phyloP scores from a whole-genome alignment of 1,140 invertebrate species.

The Halesus radiatus region DNA sequence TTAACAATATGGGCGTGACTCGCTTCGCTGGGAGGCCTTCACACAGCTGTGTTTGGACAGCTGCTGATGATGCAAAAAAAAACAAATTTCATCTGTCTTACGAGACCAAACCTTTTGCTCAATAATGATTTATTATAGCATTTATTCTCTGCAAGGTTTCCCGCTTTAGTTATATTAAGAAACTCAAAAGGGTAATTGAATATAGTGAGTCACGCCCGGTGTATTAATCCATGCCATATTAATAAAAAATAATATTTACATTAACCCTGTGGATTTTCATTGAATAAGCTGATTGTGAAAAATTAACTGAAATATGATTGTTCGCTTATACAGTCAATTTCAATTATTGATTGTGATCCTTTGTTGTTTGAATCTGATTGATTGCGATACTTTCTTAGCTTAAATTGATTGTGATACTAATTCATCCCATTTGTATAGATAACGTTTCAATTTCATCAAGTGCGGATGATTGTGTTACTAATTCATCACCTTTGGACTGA shows the following conservation, averaged over 20 bases:
- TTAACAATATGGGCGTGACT: conserved; percentile 16
- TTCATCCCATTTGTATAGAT: background rate
- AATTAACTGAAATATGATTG: background rate
- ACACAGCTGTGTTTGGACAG: too few species aligned
- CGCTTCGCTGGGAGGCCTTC: background rate
- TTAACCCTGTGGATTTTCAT: background rate
- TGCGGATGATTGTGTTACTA: background rate
- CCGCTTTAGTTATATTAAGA: too few species aligned
- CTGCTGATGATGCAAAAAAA: too few species aligned
- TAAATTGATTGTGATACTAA: too few species aligned
- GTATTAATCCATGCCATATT: conserved; percentile 15
- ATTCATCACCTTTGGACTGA: too few species aligned
- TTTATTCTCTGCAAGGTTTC: too few species aligned
- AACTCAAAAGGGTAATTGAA: too few species aligned
- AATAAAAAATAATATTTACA: background rate
- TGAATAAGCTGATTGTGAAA: conserved; percentile 1
- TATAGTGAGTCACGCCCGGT: background rate
- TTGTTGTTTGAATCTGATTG: background rate
- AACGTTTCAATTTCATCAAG: background rate
- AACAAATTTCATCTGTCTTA: too few species aligned
- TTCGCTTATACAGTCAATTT: background rate
- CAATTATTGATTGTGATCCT: background rate
- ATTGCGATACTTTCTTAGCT: too few species aligned
- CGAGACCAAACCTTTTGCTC: too few species aligned
- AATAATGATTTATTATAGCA: too few species aligned